Evolutionary conservation across 2,113 vertebrate species (phyloP).

Genomic region (Gopherus flavomarginatus): DNA sequence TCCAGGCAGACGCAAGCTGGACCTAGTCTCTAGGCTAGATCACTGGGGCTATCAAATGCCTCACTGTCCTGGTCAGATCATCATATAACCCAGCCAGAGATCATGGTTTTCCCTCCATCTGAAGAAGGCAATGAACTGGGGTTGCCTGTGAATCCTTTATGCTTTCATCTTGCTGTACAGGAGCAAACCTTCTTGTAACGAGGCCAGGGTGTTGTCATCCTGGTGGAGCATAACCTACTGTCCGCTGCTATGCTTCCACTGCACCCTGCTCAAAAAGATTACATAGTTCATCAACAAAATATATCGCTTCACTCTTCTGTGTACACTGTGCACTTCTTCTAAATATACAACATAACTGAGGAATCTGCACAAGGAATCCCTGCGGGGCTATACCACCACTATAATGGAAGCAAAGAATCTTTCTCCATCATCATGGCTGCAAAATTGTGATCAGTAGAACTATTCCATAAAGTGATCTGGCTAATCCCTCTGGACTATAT

Average conservation of each 20-base stretch:
- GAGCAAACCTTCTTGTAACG: not conserved
- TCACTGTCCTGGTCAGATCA: not conserved
- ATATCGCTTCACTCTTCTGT: not conserved
- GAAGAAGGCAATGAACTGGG: fast-evolving
- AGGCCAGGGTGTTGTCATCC: not conserved
- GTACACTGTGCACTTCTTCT: not conserved
- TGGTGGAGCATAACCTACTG: not conserved
- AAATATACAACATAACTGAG: not conserved
- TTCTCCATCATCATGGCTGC: not conserved
- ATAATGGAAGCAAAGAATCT: not conserved
- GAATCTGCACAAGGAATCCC: not conserved
- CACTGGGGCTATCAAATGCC: not conserved
- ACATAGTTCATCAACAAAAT: not conserved
- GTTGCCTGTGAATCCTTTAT: not conserved
- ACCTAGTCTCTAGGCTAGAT: conserved; percentile 1
- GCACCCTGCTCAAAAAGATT: not conserved
- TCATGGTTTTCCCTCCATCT: not conserved
- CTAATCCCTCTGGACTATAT: not conserved
- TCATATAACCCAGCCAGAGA: not conserved
- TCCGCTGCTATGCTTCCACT: not conserved
- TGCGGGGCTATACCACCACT: not conserved
- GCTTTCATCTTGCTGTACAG: not conserved
- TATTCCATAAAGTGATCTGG: not conserved
- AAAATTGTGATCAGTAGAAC: not conserved
- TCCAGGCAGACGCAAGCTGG: not conserved